Conservation (phyloP, 2,113 vertebrate species). For the Mus spicilegus region DNA sequence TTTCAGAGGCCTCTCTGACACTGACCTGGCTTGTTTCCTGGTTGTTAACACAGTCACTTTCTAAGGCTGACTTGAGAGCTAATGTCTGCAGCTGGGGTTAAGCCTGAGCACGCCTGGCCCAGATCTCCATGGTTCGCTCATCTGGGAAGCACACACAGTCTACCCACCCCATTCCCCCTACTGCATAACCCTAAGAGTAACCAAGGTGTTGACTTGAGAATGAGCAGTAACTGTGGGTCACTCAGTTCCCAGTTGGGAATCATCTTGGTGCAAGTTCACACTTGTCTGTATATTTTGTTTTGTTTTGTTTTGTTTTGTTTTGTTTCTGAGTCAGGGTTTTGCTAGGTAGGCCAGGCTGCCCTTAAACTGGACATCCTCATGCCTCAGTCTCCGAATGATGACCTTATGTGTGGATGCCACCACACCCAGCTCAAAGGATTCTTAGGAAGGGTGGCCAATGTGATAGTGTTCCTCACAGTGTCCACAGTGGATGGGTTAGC, state of each 20-base stretch:
- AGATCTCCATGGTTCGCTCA: background rate
- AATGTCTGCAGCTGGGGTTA: background rate
- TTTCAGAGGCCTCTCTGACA: background rate
- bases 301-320: background rate
- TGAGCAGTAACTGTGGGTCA: background rate
- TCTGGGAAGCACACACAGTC: background rate
- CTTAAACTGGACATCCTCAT: background rate
- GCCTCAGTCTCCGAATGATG: background rate
- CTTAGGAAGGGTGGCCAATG: background rate
- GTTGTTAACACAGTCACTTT: background rate
- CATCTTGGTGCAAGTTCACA: background rate
- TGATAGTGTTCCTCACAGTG: too few species aligned
- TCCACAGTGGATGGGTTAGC: background rate
- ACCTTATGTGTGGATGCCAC: too few species aligned
- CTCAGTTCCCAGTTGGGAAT: background rate
- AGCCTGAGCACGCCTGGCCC: background rate
- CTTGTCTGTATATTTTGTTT: too few species aligned
- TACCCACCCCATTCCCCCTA: background rate
- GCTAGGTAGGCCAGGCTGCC: background rate
- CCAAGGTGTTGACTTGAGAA: background rate
- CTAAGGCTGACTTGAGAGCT: background rate
- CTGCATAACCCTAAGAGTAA: background rate
- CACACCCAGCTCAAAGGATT: background rate
- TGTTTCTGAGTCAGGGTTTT: background rate
- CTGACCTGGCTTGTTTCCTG: background rate